Conservation (phyloP, 2,888 invertebrate genomes). For the Melanostoma scalare region DNA sequence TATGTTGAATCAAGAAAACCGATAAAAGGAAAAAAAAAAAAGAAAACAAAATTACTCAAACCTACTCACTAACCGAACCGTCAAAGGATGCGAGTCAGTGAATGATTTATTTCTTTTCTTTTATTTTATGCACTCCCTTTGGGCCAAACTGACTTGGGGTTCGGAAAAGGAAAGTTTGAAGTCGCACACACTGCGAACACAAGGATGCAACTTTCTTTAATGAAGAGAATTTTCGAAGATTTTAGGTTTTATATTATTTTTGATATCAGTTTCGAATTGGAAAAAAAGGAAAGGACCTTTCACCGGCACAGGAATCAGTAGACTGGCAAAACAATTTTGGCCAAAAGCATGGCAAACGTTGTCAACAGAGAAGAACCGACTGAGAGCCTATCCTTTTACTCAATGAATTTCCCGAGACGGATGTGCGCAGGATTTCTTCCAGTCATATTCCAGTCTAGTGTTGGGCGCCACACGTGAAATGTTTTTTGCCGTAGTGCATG, state of each 20-base stretch:
- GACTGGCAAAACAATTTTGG: conserved; percentile 63
- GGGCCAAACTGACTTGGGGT: conserved; percentile 9
- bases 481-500: conserved; percentile 10
- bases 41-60: conserved; percentile 30
- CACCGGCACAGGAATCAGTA: conserved; percentile 68
- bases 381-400: conserved; percentile 58
- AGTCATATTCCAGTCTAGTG: conserved; percentile 43
- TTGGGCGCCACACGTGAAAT: conserved; percentile 43
- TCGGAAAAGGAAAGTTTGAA: background rate
- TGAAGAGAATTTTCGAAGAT: conserved; percentile 54
- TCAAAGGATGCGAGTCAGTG: conserved; percentile 49
- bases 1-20: conserved; percentile 1
- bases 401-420: conserved; percentile 66
- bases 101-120: conserved; percentile 23
- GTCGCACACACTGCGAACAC: conserved; percentile 45
- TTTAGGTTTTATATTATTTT: conserved; percentile 40
- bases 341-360: conserved; percentile 60
- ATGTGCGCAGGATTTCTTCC: conserved; percentile 58
- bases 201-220: conserved; percentile 61
- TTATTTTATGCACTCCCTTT: background rate
- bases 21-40: background rate
- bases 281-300: conserved; percentile 55
- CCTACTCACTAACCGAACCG: conserved; percentile 47
- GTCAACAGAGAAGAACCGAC: conserved; percentile 61
- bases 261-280: conserved; percentile 6